Evolutionary conservation across 2,888 invertebrate species (phyloP).

Genomic region (Laspeyria flexula): DNA sequence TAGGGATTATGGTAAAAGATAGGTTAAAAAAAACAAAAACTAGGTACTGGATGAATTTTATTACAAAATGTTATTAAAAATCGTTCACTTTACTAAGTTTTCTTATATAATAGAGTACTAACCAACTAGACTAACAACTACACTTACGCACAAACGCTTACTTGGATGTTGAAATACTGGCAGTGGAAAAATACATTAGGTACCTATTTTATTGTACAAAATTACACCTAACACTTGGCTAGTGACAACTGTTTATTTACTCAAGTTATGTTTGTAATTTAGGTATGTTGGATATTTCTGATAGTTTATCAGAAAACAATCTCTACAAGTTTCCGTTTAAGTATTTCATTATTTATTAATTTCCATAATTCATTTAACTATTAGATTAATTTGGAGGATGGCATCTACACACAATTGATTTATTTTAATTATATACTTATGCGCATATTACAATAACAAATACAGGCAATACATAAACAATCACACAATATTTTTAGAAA

Average conservation of each 20-base stretch:
- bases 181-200: constrained; percentile 84
- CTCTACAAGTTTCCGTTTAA: too few species aligned
- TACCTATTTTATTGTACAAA: constrained; percentile 59
- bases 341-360: constrained; percentile 19
- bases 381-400: constrained; percentile 35
- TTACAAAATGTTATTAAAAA: constrained; percentile 86
- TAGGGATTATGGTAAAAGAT: too few species aligned
- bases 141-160: constrained; percentile 57
- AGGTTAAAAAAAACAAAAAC: constrained; percentile 4
- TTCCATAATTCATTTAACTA: constrained; percentile 24
- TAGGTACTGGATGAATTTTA: constrained; percentile 68
- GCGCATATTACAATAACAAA: constrained; percentile 44
- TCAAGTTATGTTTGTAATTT: constrained; percentile 4
- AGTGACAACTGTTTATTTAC: constrained; percentile 30
- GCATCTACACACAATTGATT: constrained; percentile 50
- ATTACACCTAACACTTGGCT: constrained; percentile 53
- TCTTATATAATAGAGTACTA: constrained; percentile 58
- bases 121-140: constrained; percentile 61
- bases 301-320: too few species aligned
- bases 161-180: constrained; percentile 84
- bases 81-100: constrained; percentile 74
- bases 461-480: constrained; percentile 37
- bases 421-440: constrained; percentile 30
- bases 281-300: constrained; percentile 6
- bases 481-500: constrained; percentile 35